Conservation (phyloP, 1,140 invertebrate genomes). For the Catajapyx aquilonaris region DNA sequence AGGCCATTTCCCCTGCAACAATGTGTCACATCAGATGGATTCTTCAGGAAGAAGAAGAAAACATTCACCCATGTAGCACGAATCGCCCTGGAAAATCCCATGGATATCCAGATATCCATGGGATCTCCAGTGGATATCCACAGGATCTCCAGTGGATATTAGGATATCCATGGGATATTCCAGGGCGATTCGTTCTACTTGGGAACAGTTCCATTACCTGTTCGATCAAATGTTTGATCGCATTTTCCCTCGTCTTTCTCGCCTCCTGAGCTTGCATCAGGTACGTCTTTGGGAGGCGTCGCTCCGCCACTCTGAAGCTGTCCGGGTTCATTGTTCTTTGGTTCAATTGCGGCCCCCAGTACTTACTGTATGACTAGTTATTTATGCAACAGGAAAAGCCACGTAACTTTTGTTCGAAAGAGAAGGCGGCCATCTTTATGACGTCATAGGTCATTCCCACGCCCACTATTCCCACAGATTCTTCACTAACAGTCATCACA, state of each 20-base stretch:
- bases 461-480: too few species aligned
- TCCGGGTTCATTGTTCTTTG: conserved; percentile 26
- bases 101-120: not conserved
- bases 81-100: not conserved
- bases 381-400: too few species aligned
- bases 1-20: conserved; percentile 44
- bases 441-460: too few species aligned
- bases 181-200: not conserved
- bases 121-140: not conserved
- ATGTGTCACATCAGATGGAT: conserved; percentile 7
- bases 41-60: conserved; percentile 3
- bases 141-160: not conserved
- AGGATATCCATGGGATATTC: not conserved
- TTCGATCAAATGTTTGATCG: conserved; percentile 39
- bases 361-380: too few species aligned
- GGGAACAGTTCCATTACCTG: conserved; percentile 21
- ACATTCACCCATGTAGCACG: not conserved
- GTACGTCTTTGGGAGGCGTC: conserved; percentile 35
- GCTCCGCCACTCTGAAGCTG: conserved; percentile 31
- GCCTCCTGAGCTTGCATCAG: conserved; percentile 42
- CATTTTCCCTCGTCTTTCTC: conserved; percentile 47
- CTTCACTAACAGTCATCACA: too few species aligned
- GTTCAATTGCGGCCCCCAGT: not conserved
- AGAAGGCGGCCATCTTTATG: too few species aligned
- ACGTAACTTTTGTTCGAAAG: too few species aligned